Evolutionary conservation across 1,140 invertebrate genomes (phyloP).

Genomic region (Bombus pascuorum): DNA sequence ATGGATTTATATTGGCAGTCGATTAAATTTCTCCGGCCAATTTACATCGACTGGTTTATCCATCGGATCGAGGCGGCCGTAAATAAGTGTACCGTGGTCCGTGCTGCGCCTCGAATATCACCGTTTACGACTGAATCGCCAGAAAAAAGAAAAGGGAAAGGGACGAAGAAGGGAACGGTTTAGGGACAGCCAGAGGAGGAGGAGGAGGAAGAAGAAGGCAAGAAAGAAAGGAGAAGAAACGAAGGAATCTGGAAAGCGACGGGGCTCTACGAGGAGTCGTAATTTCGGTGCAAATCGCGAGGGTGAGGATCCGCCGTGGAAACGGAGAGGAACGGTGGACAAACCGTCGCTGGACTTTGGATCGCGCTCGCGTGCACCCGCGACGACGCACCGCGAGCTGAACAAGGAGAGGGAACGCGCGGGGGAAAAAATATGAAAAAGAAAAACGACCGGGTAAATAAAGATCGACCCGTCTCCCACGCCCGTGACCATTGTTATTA

Average conservation of each 20-base stretch:
- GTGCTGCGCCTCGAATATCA: conserved; percentile 40
- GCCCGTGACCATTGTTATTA: conserved; percentile 76
- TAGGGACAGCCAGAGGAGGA: background rate
- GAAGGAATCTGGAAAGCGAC: conserved; percentile 48
- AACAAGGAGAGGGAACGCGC: conserved; percentile 4
- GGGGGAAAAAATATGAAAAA: conserved; percentile 50
- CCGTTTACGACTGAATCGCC: conserved; percentile 46
- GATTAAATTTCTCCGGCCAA: conserved; percentile 43
- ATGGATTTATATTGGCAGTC: conserved; percentile 46
- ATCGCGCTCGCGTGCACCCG: conserved; percentile 5
- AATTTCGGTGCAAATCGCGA: conserved; percentile 54
- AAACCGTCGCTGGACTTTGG: conserved; percentile 25
- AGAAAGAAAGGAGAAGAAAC: conserved; percentile 12
- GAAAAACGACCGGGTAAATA: conserved; percentile 73
- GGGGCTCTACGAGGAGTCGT: conserved; percentile 33
- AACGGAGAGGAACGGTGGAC: conserved; percentile 13
- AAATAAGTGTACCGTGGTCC: conserved; percentile 44
- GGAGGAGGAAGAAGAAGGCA: background rate
- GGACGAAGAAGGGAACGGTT: background rate
- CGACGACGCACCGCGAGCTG: background rate
- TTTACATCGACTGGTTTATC: conserved; percentile 51
- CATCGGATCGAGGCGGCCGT: conserved; percentile 40
- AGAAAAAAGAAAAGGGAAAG: conserved; percentile 21
- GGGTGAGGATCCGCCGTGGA: conserved; percentile 34
- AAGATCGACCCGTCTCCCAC: conserved; percentile 76